These are phyloP conservation scores for Euplexia lucipara DNA, from an alignment of 2,888 invertebrate species.

Conservation along the genomic window DNA sequence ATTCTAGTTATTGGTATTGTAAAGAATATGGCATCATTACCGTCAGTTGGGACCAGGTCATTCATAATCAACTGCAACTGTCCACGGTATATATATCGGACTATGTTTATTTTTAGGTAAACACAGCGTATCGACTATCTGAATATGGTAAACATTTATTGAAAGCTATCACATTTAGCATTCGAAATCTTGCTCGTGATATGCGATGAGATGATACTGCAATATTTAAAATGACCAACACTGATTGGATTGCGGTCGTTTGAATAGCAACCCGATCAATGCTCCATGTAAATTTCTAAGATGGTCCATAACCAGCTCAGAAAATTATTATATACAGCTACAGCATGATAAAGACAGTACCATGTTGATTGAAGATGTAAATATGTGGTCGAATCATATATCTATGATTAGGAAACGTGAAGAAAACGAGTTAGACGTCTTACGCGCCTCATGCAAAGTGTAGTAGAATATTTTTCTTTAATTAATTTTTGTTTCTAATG, in stretches of 20 bases:
- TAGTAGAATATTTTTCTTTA: background rate
- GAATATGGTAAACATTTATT: background rate
- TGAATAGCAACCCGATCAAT: background rate
- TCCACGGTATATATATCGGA: no score
- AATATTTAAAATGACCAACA: slow-evolving; percentile 7
- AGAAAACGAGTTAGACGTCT: no score
- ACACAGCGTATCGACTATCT: background rate
- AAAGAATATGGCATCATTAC: no score
- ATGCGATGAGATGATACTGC: slow-evolving; percentile 5
- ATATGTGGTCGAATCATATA: background rate
- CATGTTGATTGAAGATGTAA: background rate
- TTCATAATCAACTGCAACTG: no score
- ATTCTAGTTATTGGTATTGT: no score
- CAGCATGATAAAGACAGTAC: no score
- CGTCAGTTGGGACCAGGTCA: no score
- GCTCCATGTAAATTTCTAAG: background rate
- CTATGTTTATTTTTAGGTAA: no score
- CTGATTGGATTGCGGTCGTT: slow-evolving; percentile 7
- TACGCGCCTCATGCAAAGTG: background rate
- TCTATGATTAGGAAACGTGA: background rate
- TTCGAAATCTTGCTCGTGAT: background rate
- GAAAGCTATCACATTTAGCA: background rate
- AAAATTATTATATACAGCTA: no score
- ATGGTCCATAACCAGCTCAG: no score
- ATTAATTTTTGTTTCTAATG: background rate